Conservation (phyloP, 2,888 invertebrate genomes). For the Diloba caeruleocephala region DNA sequence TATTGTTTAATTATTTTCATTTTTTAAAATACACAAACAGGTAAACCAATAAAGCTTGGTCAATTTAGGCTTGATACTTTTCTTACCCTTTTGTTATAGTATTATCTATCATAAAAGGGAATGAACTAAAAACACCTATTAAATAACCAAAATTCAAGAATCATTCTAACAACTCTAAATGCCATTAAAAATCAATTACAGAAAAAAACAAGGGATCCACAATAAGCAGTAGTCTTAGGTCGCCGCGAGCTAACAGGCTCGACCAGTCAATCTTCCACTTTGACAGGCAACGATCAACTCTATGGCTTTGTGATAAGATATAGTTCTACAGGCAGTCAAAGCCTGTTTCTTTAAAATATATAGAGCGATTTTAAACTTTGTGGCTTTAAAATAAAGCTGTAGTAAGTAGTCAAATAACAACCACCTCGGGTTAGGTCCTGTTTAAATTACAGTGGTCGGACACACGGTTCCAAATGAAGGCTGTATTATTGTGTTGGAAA, state of each 20-base stretch:
- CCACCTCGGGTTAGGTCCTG: slow-evolving; percentile 55
- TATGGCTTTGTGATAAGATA: slow-evolving; percentile 20
- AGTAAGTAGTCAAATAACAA: slow-evolving; percentile 33
- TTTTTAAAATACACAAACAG: no score
- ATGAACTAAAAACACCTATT: slow-evolving; percentile 23
- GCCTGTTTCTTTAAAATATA: slow-evolving; percentile 15
- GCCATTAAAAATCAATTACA: slow-evolving; percentile 67
- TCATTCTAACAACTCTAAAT: slow-evolving; percentile 53
- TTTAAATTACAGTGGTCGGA: slow-evolving; percentile 56
- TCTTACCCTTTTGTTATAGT: background rate
- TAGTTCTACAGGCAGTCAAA: slow-evolving; percentile 11
- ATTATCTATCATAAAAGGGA: slow-evolving; percentile 22
- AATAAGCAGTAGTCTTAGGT: slow-evolving; percentile 58
- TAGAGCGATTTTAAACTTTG: slow-evolving; percentile 18
- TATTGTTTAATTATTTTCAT: no score
- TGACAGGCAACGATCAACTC: slow-evolving; percentile 37
- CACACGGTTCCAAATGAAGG: slow-evolving; percentile 49
- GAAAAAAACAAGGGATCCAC: slow-evolving; percentile 52
- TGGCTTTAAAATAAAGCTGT: slow-evolving; percentile 32
- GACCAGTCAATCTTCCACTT: slow-evolving; percentile 13
- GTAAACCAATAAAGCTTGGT: no score
- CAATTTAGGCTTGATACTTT: background rate
- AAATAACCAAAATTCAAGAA: slow-evolving; percentile 45
- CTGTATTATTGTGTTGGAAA: slow-evolving; percentile 51
- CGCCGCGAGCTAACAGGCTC: slow-evolving; percentile 50